Base-by-base conservation (phyloP, 2,888 invertebrate species). In the Bibio marci region DNA sequence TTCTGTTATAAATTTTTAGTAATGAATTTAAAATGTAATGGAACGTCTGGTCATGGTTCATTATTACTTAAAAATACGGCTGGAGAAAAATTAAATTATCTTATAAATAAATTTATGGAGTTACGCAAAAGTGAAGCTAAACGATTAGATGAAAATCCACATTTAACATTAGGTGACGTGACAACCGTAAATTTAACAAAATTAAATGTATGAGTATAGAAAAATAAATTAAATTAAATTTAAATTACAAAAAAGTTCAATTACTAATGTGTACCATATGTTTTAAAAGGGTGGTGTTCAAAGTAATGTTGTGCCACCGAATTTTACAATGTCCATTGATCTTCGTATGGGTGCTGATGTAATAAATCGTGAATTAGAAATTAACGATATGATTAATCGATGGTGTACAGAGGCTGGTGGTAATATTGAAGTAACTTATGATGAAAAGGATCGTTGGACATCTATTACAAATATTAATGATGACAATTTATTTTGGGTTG, bases 21-120 rank as follows among this genome's bases (percentile, higher is more conserved):
- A 66, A 62, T 86, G 37, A 72, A 73, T 46, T 73, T 88, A 10
- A 75, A 73, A 41, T 82, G 82, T 46, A 66, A 71, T 27, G 91
- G 91, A n/a, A 72, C 74, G 31, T 78, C 90, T 2, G 91, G 91
- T 0, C 91, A 92, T 55, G 91, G 88, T 1, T 88, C 88, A 1
- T 65, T 83, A 28, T 65, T 91, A 43, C 64, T 85, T 40, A 73
- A 79, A 30, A 73, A 85, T 50, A 90, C 81, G 3, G 85, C 88
- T 17, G 87, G 80, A 1, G 82, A 85, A 62, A 90, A 90, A 65
- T 67, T 86, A 26, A 65, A 72, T 38, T 69, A 67, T 48, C 63
- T 88, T 4, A 69, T 88, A 27, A 70, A 80, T 51, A 75, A 73
- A 52, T 76, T 87, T 55, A 75, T 82, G 67, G 72, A 71, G 40